Evolutionary conservation across 2,888 invertebrate species (phyloP), one percentile per base, ranked within the genome.

Genomic region (Chloroclysta siterata): DNA sequence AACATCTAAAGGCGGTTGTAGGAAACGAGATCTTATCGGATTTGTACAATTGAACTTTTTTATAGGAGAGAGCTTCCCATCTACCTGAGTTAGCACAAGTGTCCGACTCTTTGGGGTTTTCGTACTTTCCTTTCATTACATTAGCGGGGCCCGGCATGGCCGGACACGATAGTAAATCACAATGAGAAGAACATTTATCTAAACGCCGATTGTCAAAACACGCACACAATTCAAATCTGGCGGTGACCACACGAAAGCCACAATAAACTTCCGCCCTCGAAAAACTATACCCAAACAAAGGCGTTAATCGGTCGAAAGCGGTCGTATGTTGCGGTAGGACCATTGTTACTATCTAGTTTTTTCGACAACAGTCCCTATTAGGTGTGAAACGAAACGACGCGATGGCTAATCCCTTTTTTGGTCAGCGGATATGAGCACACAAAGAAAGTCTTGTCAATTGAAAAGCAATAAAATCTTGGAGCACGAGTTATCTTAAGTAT

Each of bases 141-240:
- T 72, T 60, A 66, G 57, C 68, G 65, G 68, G 70, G 72, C 72
- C 72, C 70, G 58, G 72, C 59, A 55, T 46, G 36, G 47, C 74
- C 79, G 78, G 81, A 80, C 78, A 72, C 66, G 70, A 60, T 68
- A 67, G 69, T 82, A 80, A 81, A 80, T 79, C 75, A 76, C 75
- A 75, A 70, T 73, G 65, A 68, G 70, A 69, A 68, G 57, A 71
- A 66, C 69, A 75, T 83, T 82, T 83, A 83, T 82, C 81, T 81
- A 83, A 61, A 79, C 71, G 78, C 66, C 81, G 76, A 75, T 81
- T 87, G 88, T 89, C 87, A 88, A 84, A 88, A 89, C 84, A 87
- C 74, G 77, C 60, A 74, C 77, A 86, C 82, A 86, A 85, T 84
- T 85, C 84, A 85, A 81, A 80, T 74, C 76, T 71, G 82, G 78